Evolutionary conservation across 2,797 vertebrate genomes (phyloP).

Genomic region (Dendrocincla tyrannina): DNA sequence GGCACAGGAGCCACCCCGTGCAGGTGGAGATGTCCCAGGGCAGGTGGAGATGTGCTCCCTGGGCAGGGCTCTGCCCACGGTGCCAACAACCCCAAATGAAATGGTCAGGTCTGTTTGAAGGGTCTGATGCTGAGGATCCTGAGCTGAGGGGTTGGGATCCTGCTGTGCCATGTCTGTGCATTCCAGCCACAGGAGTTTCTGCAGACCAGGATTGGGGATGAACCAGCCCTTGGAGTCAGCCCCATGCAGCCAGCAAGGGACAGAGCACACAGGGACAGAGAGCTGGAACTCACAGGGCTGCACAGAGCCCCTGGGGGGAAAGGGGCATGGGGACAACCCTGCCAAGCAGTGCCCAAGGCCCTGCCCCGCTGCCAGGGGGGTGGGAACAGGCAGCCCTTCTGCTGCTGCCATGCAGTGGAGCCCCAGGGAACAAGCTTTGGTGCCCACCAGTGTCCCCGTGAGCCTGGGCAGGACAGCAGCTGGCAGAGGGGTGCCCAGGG

Average conservation of each 20-base stretch:
- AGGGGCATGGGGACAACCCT: accelerated
- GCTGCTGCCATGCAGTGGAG: accelerated
- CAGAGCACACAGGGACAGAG: accelerated
- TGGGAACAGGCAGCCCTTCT: background rate
- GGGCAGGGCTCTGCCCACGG: background rate
- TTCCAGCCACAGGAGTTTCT: background rate
- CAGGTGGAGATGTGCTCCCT: accelerated
- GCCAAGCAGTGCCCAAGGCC: background rate
- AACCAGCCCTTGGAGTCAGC: background rate
- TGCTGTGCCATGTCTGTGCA: accelerated
- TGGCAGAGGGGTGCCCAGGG: accelerated
- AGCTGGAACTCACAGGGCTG: background rate
- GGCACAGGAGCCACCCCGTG: background rate
- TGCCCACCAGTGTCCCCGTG: background rate
- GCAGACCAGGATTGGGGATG: accelerated
- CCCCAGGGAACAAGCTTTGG: background rate
- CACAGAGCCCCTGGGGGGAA: background rate
- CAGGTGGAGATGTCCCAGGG: background rate
- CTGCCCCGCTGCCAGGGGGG: accelerated
- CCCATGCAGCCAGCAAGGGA: background rate
- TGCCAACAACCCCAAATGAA: background rate
- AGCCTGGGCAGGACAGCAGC: background rate
- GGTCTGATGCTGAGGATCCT: background rate
- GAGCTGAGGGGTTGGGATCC: background rate
- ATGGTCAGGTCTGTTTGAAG: accelerated